These are phyloP conservation scores for Hylomyscus alleni DNA, from an alignment of 2,797 vertebrate genomes.

Conservation along the genomic window DNA sequence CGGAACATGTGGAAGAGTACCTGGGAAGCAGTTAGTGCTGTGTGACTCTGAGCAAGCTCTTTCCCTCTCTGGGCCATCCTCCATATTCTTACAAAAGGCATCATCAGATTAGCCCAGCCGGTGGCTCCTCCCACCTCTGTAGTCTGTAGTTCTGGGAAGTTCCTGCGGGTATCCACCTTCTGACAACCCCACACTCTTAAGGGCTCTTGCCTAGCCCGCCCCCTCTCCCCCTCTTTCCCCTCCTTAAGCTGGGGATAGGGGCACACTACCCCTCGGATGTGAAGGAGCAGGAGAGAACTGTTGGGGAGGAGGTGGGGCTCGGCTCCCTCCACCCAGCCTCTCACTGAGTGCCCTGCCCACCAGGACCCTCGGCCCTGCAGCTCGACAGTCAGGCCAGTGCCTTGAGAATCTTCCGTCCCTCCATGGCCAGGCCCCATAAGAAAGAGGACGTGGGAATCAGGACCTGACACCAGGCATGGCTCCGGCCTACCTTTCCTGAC, in stretches of 20 bases:
- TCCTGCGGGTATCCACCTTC: background rate
- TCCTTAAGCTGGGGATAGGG: background rate
- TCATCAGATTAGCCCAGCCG: background rate
- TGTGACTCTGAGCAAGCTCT: background rate
- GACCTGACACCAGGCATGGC: background rate
- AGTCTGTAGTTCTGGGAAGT: background rate
- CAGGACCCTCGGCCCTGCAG: background rate
- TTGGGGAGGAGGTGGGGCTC: background rate
- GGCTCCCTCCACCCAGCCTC: background rate
- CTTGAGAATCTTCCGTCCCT: background rate
- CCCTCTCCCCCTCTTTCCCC: background rate
- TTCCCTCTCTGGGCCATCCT: constrained; percentile 4
- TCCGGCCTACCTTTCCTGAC: background rate
- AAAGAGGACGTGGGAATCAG: background rate
- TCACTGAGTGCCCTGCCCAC: background rate
- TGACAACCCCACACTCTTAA: background rate
- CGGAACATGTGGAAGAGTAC: background rate
- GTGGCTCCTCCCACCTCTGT: background rate
- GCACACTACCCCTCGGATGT: background rate
- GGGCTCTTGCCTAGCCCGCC: background rate
- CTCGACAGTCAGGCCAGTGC: too few species aligned
- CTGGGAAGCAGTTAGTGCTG: background rate
- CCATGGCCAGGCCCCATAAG: background rate
- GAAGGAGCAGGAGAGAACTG: background rate
- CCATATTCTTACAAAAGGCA: background rate